Evolutionary conservation across 2,113 vertebrate species (phyloP).

Genomic region (rabbit (Oryctolagus cuniculus)): DNA sequence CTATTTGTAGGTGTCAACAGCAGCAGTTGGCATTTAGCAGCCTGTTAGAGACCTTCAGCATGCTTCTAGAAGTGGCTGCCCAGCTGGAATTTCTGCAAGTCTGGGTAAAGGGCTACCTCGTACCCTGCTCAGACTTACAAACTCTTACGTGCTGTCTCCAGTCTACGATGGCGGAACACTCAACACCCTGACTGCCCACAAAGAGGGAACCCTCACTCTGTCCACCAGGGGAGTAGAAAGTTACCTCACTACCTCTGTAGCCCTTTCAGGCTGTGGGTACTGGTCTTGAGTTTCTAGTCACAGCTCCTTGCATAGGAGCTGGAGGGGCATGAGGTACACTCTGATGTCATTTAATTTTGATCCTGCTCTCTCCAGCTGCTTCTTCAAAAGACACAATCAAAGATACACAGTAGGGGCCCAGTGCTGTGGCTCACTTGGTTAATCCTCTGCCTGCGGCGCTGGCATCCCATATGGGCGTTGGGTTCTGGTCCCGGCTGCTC

Average conservation of each 20-base stretch:
- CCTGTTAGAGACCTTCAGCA: neutral
- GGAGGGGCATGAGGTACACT: neutral
- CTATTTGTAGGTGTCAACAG: neutral
- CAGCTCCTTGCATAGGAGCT: neutral
- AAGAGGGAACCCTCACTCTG: neutral
- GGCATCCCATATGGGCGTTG: no score
- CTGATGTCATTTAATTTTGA: slow-evolving; percentile 63
- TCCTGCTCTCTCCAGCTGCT: slow-evolving; percentile 59
- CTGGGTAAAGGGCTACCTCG: slow-evolving; percentile 21
- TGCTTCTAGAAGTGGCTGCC: neutral
- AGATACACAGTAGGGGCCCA: no score
- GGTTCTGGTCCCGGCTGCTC: no score
- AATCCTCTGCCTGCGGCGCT: no score
- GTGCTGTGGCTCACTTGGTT: no score
- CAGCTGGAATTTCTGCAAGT: neutral
- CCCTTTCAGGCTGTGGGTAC: neutral
- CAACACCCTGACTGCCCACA: neutral
- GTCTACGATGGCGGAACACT: neutral
- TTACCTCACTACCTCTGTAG: slow-evolving; percentile 39
- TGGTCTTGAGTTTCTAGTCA: neutral
- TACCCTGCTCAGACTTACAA: neutral
- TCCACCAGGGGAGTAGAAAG: neutral
- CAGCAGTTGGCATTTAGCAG: slow-evolving; percentile 32
- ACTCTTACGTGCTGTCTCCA: slow-evolving; percentile 41
- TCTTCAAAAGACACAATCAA: slow-evolving; percentile 7